These are phyloP conservation scores for Leptopilina clavipes DNA, from an alignment of 1,140 invertebrate genomes.

Conservation along the genomic window DNA sequence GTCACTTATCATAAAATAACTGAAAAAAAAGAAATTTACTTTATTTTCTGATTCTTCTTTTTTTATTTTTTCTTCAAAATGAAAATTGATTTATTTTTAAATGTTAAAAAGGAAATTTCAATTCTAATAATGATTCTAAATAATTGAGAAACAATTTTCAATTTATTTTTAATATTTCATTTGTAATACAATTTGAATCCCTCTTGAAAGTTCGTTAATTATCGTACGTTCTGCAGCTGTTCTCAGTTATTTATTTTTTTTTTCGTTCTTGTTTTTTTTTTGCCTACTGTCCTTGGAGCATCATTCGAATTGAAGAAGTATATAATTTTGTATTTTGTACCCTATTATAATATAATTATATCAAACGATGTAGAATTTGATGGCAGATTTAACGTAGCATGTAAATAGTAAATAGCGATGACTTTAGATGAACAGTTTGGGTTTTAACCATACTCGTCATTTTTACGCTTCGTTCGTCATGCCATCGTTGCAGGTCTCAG, in stretches of 20 bases:
- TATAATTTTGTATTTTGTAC: conserved; percentile 17
- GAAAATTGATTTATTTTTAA: too few relatives aligned
- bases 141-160: background rate
- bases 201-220: background rate
- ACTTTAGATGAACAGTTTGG: conserved; percentile 58
- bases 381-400: conserved; percentile 27
- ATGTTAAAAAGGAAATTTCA: too few relatives aligned
- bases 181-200: background rate
- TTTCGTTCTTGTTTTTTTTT: background rate
- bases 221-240: conserved; percentile 6
- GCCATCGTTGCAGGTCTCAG: conserved; percentile 48
- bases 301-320: conserved; percentile 2
- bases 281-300: background rate
- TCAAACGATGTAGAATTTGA: conserved; percentile 8
- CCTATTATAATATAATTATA: conserved; percentile 3
- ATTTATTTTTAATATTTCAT: background rate
- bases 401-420: conserved; percentile 25
- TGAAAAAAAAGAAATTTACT: background rate
- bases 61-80: background rate
- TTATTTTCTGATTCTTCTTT: too few relatives aligned
- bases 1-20: background rate
- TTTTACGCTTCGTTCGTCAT: conserved; percentile 69
- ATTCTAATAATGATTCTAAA: too few relatives aligned
- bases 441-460: conserved; percentile 62
- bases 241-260: background rate